phyloP scores from a whole-genome alignment of 2,113 vertebrate species.

The Dolichallabes microphthalmus region DNA sequence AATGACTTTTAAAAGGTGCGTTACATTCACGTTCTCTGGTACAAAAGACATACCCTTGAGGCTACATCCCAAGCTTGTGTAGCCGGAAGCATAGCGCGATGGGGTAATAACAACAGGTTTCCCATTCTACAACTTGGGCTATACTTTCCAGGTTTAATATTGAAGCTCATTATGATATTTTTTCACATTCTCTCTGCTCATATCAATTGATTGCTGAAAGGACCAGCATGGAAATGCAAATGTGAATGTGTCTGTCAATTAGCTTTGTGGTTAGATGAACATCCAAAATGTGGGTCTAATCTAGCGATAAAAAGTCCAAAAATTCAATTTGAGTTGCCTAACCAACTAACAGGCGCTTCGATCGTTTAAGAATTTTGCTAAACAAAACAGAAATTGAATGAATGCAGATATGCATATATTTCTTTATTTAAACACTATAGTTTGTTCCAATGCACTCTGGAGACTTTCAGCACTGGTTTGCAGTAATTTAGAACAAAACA shows the following conservation, averaged over 20 bases:
- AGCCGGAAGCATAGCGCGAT: background rate
- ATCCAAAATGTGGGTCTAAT: no score
- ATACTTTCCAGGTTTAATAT: background rate
- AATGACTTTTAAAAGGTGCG: background rate
- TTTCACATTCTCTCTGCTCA: background rate
- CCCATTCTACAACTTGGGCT: background rate
- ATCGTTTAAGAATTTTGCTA: background rate
- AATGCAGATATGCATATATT: background rate
- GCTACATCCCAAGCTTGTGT: background rate
- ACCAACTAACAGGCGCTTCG: background rate
- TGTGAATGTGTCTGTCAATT: background rate
- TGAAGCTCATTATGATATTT: background rate
- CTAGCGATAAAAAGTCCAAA: background rate
- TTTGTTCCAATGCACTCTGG: background rate
- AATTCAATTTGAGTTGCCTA: background rate
- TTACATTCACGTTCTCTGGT: background rate
- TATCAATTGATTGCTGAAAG: background rate
- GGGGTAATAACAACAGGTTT: slow-evolving; percentile 20
- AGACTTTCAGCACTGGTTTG: background rate
- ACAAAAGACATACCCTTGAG: background rate
- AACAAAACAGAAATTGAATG: background rate
- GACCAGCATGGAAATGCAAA: background rate
- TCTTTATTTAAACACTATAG: background rate
- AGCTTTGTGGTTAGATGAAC: background rate
- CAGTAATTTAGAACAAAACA: background rate